Base-by-base conservation (phyloP, 2,113 vertebrate species). In the Lethenteron camtschaticum region DNA sequence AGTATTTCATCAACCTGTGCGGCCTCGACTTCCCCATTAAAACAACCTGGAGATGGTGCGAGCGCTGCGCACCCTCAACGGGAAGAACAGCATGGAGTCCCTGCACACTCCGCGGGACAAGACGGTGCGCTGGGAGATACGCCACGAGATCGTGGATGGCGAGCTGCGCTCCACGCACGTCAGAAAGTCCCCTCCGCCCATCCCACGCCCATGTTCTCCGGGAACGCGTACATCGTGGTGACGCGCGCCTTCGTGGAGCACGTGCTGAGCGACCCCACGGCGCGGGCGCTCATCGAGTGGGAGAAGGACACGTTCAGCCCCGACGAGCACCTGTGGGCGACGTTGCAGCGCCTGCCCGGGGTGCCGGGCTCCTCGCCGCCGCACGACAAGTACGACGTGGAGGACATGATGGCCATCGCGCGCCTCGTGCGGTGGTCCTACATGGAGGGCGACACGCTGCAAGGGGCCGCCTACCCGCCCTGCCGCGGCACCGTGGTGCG, bases 1-100 rank as follows among this genome's bases (percentile, higher is more conserved):
- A 56, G 57, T 96, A 96, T 72, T 9, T 96, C 56, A 79, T 96
- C 1, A 96, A 92, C 72, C 90, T 89, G 0, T 95, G 89, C 0
- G 89, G 91, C 71, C 77, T 85, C 0, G 91, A 95, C 71, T 94
- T 96, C 72, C 90, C 91, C 24, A 82, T 96, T 71, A 96, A 96
- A 79, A 96, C 87, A 96, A 96, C 0, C 72, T 78, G 0, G 86
- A 96, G 75, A 89, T 85, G 0, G 80, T 96, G 6, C 78, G 55
- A 1, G 57, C 74, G 20, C 79, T 95, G 14, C 85, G 82, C 71
- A 1, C 73, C 41, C 76, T 95, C 8, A 83, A 79, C 0, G 88
- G 86, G 3, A 83, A 11, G 58, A 96, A 94, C 74, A 92, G 74
- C 69, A 70, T 95, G 83, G 90, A 96, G 76, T 82, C 88, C 0